Evolutionary conservation across 2,888 invertebrate genomes (phyloP).

Genomic region (Oeneis ivallda): DNA sequence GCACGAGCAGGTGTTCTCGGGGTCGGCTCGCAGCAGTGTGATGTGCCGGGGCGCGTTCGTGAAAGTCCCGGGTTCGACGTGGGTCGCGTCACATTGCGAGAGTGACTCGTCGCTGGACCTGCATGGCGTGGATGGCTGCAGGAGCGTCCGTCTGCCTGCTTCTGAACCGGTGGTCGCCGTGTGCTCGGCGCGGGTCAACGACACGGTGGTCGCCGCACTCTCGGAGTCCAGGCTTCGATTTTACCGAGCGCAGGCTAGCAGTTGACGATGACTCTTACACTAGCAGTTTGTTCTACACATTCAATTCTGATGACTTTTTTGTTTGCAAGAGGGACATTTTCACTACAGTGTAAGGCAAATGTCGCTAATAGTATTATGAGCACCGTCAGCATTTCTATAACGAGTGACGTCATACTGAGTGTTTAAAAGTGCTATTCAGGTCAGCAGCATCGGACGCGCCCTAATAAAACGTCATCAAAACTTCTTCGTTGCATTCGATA

Average conservation of each 20-base stretch:
- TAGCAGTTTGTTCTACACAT: too few relatives aligned
- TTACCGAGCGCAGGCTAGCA: conserved; percentile 78
- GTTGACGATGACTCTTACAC: neutral
- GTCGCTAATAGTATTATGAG: too few relatives aligned
- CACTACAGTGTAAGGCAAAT: too few relatives aligned
- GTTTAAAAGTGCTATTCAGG: too few relatives aligned
- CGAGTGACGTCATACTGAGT: too few relatives aligned
- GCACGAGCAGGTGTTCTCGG: conserved; percentile 83
- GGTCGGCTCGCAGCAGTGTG: conserved; percentile 84
- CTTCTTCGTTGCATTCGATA: too few relatives aligned
- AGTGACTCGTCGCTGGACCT: conserved; percentile 84
- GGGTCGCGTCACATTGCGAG: conserved; percentile 89
- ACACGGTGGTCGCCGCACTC: conserved; percentile 83
- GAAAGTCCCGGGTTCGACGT: conserved; percentile 78
- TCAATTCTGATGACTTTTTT: too few relatives aligned
- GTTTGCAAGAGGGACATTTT: too few relatives aligned
- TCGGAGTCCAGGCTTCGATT: conserved; percentile 85
- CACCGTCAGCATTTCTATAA: too few relatives aligned
- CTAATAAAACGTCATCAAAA: too few relatives aligned
- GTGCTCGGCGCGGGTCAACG: conserved; percentile 79
- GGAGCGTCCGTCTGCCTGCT: conserved; percentile 79
- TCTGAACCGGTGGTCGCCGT: conserved; percentile 86
- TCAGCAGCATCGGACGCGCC: too few relatives aligned
- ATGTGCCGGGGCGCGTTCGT: conserved; percentile 86
- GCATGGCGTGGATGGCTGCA: conserved; percentile 82